A percentile compares a stretch with the other conserved stretches of the same genome.
These are phyloP conservation scores for Florisuga fusca DNA, from an alignment of 2,797 vertebrate species.

Conservation along the genomic window DNA sequence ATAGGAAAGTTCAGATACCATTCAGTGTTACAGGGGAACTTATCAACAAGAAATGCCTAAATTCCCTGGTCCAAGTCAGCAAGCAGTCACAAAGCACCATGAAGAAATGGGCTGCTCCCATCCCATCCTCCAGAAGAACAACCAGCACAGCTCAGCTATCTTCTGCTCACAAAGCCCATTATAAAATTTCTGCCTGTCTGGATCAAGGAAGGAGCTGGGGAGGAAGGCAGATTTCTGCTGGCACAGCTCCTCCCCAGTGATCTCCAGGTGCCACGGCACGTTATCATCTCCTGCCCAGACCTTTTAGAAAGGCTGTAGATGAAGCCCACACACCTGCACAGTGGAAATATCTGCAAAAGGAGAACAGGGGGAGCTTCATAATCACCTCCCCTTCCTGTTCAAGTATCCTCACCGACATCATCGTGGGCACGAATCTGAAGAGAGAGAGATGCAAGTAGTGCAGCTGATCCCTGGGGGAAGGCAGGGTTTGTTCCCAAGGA, in stretches of 20 bases:
- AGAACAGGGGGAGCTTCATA: not conserved
- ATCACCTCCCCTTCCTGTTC: not conserved
- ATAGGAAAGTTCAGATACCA: conserved; percentile 5
- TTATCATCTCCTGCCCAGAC: not conserved
- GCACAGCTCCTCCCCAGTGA: not conserved
- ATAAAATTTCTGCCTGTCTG: conserved; percentile 28
- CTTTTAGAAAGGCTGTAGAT: not conserved
- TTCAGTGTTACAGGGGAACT: not conserved
- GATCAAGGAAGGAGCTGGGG: not conserved
- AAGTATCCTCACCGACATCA: not conserved
- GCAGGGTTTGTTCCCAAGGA: accelerated
- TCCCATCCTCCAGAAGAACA: not conserved
- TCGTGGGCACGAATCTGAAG: not conserved
- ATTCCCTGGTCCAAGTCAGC: accelerated
- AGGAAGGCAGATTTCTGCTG: not conserved
- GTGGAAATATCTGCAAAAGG: not conserved
- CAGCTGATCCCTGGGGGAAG: not conserved
- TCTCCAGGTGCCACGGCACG: accelerated
- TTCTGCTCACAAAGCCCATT: not conserved
- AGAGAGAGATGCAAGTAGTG: not conserved
- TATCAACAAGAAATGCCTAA: not conserved
- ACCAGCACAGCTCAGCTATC: not conserved
- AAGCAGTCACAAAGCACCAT: not conserved
- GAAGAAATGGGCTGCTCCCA: not conserved
- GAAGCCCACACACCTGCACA: not conserved